phyloP scores from a whole-genome alignment of 2,113 vertebrate genomes.

The Rousettus leschenaultii region DNA sequence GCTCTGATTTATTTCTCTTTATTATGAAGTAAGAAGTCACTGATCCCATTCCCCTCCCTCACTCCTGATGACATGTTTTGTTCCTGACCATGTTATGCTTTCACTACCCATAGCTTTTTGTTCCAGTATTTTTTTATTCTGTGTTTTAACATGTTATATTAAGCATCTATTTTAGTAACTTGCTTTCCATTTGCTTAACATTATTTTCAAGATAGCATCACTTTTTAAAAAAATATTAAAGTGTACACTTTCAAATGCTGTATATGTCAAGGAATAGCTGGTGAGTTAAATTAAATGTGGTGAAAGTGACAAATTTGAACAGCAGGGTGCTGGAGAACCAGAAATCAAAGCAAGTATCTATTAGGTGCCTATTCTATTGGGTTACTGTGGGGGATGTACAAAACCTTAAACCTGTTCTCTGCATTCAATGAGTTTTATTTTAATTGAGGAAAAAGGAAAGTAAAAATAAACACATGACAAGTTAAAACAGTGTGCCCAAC shows the following conservation, averaged over 20 bases:
- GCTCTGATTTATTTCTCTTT: not conserved
- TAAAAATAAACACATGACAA: not conserved
- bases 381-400: not conserved
- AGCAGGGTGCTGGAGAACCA: not conserved
- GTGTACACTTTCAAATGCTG: not conserved
- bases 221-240: slow-evolving; percentile 41
- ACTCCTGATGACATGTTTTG: not conserved
- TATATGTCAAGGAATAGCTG: not conserved
- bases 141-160: not conserved
- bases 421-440: not conserved
- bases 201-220: not conserved
- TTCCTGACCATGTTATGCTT: not conserved
- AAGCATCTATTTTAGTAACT: not conserved
- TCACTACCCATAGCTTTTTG: not conserved
- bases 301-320: not conserved
- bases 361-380: not conserved
- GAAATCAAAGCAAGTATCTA: not conserved
- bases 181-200: not conserved
- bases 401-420: not conserved
- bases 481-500: not conserved
- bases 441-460: not conserved
- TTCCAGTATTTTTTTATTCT: not conserved
- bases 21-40: not conserved
- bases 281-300: not conserved
- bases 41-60: not conserved